Percentiles rank a stretch among this genome's conserved stretches.
These are phyloP conservation scores for Labroides dimidiatus DNA, from an alignment of 2,797 vertebrate species.

Conservation along the genomic window DNA sequence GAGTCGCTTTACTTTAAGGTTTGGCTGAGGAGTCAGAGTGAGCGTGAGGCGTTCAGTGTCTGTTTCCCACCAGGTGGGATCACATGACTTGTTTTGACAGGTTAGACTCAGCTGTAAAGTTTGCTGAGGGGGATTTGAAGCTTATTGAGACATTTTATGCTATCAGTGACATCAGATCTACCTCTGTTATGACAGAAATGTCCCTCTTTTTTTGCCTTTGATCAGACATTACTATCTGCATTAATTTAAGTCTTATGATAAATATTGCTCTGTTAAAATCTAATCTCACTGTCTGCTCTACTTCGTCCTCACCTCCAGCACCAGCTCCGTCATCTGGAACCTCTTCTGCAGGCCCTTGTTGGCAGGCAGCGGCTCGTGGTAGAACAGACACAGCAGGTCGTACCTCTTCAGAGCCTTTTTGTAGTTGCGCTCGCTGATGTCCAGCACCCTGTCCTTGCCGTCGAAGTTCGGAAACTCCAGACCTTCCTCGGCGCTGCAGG, in stretches of 20 bases:
- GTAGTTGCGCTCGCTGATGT: conserved; percentile 93
- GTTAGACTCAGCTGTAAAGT: background rate
- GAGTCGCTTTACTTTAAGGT: too few relatives aligned
- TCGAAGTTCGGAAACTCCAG: conserved; percentile 95
- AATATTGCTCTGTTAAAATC: too few relatives aligned
- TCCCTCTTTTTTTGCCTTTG: too few relatives aligned
- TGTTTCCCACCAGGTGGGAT: conserved; percentile 10
- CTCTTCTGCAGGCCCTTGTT: conserved; percentile 91
- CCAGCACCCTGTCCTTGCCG: conserved; percentile 92
- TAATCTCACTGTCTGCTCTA: background rate
- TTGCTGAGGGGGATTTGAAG: too few relatives aligned
- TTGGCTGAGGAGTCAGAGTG: too few relatives aligned
- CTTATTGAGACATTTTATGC: conserved; percentile 14
- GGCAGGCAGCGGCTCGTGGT: conserved; percentile 88
- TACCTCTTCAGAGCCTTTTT: conserved; percentile 93
- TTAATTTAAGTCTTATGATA: too few relatives aligned
- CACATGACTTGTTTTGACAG: conserved; percentile 48
- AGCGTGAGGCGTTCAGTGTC: conserved; percentile 12
- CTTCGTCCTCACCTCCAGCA: conserved; percentile 91
- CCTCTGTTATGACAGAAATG: background rate
- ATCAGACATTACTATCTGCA: too few relatives aligned
- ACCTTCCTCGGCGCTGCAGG: conserved; percentile 88
- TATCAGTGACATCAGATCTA: conserved; percentile 20
- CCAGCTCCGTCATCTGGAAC: conserved; percentile 94
- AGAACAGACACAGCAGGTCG: conserved; percentile 92